These are phyloP conservation scores for Gallirallus australis DNA, from an alignment of 2,797 vertebrate species.

Conservation along the genomic window DNA sequence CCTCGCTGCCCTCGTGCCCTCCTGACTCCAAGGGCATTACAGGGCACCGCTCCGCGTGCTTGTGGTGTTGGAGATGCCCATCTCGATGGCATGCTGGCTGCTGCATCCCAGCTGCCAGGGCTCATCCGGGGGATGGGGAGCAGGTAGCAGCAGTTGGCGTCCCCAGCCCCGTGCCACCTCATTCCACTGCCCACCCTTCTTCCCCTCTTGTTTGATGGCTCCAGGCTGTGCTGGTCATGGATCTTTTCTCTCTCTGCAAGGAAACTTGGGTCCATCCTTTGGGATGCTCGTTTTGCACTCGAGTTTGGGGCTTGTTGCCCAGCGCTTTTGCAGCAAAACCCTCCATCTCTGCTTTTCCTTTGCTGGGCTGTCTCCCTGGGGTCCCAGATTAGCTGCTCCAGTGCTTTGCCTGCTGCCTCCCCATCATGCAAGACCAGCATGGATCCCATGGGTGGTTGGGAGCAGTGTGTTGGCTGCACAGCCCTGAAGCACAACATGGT, in stretches of 20 bases:
- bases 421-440: neutral
- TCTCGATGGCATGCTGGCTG: neutral
- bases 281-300: neutral
- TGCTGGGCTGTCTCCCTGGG: neutral
- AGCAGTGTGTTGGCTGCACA: neutral
- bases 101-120: neutral
- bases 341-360: neutral
- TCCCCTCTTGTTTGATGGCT: neutral
- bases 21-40: neutral
- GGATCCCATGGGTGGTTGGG: neutral
- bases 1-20: accelerated
- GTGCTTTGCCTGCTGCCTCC: neutral
- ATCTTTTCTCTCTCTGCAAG: neutral
- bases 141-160: neutral
- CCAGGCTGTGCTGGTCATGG: accelerated
- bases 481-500: neutral
- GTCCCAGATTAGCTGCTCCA: neutral
- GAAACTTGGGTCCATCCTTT: neutral
- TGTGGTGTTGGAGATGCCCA: neutral
- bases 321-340: neutral
- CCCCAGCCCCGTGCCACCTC: neutral
- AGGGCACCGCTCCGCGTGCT: neutral
- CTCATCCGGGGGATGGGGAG: neutral
- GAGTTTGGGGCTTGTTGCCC: neutral
- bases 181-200: neutral